These are phyloP conservation scores for Apodemus agrarius DNA, from an alignment of 2,797 vertebrate genomes.

Conservation along the genomic window DNA sequence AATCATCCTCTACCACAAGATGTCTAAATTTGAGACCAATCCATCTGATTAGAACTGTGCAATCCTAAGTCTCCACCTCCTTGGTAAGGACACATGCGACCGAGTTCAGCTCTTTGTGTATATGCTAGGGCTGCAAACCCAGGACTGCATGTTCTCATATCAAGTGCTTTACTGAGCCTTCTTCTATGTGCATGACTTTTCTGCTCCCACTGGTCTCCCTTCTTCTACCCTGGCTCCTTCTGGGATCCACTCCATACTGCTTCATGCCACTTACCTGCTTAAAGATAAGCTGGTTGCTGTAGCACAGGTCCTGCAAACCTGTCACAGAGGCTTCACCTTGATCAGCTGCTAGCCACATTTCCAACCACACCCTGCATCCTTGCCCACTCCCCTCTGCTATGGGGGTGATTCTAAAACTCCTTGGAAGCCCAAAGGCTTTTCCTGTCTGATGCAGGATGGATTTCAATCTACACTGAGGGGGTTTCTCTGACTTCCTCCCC, in stretches of 20 bases:
- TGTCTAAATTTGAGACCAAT: neutral
- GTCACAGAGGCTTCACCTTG: neutral
- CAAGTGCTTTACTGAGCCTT: neutral
- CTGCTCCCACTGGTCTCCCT: neutral
- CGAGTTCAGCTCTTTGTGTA: neutral
- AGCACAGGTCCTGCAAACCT: neutral
- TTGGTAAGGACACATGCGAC: neutral
- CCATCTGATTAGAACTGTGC: neutral
- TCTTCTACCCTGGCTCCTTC: neutral
- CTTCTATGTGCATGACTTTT: neutral
- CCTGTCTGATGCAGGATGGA: neutral
- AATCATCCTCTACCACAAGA: neutral
- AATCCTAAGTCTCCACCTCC: neutral
- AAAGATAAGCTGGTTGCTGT: neutral
- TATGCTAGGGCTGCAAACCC: neutral
- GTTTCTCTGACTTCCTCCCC: neutral
- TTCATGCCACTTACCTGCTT: neutral
- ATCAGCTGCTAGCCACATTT: neutral
- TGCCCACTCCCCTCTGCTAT: neutral
- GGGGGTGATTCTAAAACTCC: neutral
- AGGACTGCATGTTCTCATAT: fast-evolving
- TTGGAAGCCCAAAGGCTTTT: neutral
- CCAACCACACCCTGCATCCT: neutral
- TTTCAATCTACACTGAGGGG: neutral
- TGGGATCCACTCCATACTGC: neutral